Evolutionary conservation across 2,113 vertebrate genomes (phyloP).

Genomic region (Chaetodon trifascialis): DNA sequence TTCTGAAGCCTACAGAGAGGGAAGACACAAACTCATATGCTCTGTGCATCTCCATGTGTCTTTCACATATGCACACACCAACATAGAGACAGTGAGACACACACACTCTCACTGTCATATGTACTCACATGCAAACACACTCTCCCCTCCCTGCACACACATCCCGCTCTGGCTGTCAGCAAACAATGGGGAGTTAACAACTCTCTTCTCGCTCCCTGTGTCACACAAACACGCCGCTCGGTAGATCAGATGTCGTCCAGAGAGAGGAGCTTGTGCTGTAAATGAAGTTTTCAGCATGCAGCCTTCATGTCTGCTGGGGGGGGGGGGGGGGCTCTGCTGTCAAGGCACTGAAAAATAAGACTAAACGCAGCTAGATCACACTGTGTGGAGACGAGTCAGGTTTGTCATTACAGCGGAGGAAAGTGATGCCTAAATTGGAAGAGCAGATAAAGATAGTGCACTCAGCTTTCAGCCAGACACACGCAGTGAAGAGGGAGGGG

Average conservation of each 20-base stretch:
- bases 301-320: constrained; percentile 28
- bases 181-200: constrained; percentile 62
- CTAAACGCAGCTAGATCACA: constrained; percentile 35
- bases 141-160: background rate
- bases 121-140: constrained; percentile 8
- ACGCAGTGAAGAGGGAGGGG: constrained; percentile 33
- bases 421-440: constrained; percentile 34
- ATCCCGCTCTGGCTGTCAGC: constrained; percentile 40
- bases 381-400: constrained; percentile 33
- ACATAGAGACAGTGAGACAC: background rate
- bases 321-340: background rate
- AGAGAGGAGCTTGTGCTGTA: constrained; percentile 46
- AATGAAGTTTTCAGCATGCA: constrained; percentile 46
- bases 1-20: background rate
- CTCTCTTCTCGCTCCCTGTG: constrained; percentile 25
- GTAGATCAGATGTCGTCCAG: constrained; percentile 47
- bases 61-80: background rate
- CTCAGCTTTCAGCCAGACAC: constrained; percentile 48
- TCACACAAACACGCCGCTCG: constrained; percentile 44
- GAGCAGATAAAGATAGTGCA: constrained; percentile 43
- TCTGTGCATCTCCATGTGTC: constrained; percentile 3
- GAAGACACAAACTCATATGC: background rate
- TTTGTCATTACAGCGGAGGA: constrained; percentile 47
- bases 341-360: constrained; percentile 44
- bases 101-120: background rate